Percentiles rank a stretch among this genome's conserved stretches.
Conservation (phyloP, 2,797 vertebrate genomes). For the Limosa lapponica region DNA sequence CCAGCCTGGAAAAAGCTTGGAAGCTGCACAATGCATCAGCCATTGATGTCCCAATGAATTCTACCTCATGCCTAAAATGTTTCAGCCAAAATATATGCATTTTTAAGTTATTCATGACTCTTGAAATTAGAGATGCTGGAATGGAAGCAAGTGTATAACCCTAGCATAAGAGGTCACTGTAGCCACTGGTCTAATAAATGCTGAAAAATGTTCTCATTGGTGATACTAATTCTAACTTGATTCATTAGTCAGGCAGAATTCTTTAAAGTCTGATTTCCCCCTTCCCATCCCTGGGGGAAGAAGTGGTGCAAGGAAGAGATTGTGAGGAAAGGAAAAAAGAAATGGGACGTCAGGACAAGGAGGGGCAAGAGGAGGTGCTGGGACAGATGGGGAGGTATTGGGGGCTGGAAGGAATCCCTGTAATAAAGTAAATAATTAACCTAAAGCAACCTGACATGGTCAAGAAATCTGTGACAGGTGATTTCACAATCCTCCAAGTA, state of each 20-base stretch:
- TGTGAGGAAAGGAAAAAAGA: background rate
- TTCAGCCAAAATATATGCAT: background rate
- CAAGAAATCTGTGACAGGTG: background rate
- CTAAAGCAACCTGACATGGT: background rate
- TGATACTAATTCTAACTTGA: background rate
- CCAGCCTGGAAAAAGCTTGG: background rate
- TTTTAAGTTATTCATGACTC: background rate
- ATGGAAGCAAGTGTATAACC: background rate
- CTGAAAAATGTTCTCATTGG: background rate
- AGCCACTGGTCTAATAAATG: background rate
- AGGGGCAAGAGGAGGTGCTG: background rate
- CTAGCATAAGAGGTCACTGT: background rate
- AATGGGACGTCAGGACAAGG: background rate
- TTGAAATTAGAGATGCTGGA: background rate
- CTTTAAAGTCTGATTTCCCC: background rate
- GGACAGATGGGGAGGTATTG: background rate
- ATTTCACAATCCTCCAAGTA: background rate
- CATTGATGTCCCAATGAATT: background rate
- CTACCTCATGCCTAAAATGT: background rate
- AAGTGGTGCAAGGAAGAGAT: background rate
- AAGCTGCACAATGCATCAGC: background rate
- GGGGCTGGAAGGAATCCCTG: background rate
- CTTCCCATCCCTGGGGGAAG: accelerated
- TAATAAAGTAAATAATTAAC: background rate
- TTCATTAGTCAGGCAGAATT: background rate